Conservation (phyloP, 2,113 vertebrate genomes). For the Bolborhynchus lineola region DNA sequence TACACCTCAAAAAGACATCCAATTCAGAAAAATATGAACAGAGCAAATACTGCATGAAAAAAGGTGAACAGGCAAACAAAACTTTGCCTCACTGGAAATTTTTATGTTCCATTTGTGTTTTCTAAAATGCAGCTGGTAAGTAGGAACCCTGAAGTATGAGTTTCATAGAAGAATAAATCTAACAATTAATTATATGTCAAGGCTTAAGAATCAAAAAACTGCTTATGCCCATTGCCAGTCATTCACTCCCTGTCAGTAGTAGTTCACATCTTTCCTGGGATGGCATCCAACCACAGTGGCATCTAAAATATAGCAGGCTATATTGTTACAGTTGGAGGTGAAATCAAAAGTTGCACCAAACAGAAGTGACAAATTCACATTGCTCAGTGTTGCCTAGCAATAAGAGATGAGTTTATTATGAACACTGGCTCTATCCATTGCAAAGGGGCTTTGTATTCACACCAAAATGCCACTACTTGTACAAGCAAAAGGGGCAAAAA, state of each 20-base stretch:
- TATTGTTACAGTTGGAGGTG: constrained; percentile 84
- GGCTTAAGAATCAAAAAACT: constrained; percentile 78
- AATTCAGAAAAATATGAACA: background rate
- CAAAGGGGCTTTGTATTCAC: constrained; percentile 58
- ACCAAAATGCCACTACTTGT: constrained; percentile 40
- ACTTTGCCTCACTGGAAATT: constrained; percentile 30
- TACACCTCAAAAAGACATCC: background rate
- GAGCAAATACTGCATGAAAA: background rate
- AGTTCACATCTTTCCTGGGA: constrained; percentile 84
- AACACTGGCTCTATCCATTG: constrained; percentile 72
- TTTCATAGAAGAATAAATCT: constrained; percentile 71
- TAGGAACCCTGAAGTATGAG: constrained; percentile 39
- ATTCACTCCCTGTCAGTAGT: constrained; percentile 81
- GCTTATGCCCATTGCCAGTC: constrained; percentile 81
- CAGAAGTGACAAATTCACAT: constrained; percentile 84
- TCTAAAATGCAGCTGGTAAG: constrained; percentile 65
- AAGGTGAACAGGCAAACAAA: background rate
- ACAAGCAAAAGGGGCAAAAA: constrained; percentile 37
- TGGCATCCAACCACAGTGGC: constrained; percentile 80
- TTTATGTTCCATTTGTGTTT: constrained; percentile 10
- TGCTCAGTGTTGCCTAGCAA: constrained; percentile 84
- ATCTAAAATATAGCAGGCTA: constrained; percentile 82
- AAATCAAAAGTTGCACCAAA: constrained; percentile 83
- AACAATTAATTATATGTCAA: constrained; percentile 80
- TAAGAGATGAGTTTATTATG: constrained; percentile 76